Base-by-base conservation (phyloP, 2,888 invertebrate species). In the Seladonia tumulorum region DNA sequence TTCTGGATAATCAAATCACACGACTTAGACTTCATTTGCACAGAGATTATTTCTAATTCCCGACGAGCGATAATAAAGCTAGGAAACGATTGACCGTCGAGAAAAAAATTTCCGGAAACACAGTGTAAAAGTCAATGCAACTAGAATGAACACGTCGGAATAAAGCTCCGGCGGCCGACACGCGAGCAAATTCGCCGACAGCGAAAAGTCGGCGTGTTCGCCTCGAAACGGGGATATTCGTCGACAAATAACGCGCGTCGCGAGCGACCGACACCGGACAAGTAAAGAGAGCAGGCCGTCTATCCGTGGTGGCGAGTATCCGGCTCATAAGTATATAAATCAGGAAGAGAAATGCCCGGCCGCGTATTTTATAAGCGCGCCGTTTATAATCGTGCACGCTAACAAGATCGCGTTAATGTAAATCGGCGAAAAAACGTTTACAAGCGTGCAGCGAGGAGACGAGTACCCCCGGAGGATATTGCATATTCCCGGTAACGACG, bases 391-490 rank as follows among this genome's bases (percentile, higher is more conserved):
- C 71, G 47, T 72, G 45, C 75, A 35, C 85, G 81, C 80, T 81
- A 80, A 85, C 80, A 77, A 80, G 86, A 83, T 83, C 84, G 84
- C 84, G 84, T 84, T 84, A 84, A 84, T 74, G 84, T 74, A 78
- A 57, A 76, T 60, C 18, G 66, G 63, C 25, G 47, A 42, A 42
- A 79, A 79, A 85, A 76, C 76, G 45, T 76, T 85, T 60, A 72
- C 72, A 57, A 76, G 63, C 57, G 25, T 18, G 57, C 25, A 66
- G 8, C 3, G 35, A 8, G 45, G 60, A 16, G 57, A 74, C 49
- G 45, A 75, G 72, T n/a, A 49, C 60, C 71, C 71, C 71, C 63
- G 79, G 16, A 72, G 81, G 77, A 75, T 85, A 81, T 81, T 72
- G 85, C 81, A 57, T 77, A 86, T 85, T 85, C 81, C n/a, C 45